Evolutionary conservation across 2,888 invertebrate genomes (phyloP), one percentile per base, ranked within the genome.

Genomic region (Odontocerum albicorne): DNA sequence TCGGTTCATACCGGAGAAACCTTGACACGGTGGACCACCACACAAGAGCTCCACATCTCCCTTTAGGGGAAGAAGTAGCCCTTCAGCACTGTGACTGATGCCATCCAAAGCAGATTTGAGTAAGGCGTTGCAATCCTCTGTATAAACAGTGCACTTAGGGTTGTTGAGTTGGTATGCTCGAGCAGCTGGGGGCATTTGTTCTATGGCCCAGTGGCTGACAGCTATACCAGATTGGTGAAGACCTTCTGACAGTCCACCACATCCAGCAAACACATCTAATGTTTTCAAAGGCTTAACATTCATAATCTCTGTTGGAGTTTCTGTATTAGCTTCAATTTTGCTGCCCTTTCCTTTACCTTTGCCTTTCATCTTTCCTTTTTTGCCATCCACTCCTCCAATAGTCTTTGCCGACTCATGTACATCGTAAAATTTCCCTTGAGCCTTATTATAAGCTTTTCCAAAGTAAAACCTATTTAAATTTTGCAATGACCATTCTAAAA

Each of bases 11-110:
- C 90, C 90, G 39, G 90, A 90, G 72, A 92, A 93, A 2, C 92
- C 92, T 71, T 93, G 92, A 67, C 92, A 93, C 0, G 92, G 92
- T 1, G 92, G 92, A 1, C 92, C 92, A 7, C 92, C 93, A 66
- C 90, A 89, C 21, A 93, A 70, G 55, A 93, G 70, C 65, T 93
- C 91, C 1, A 93, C 91, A 57, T 92, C 88, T 0, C 91, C 91
- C 66, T 84, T 87, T 67, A 77, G 72, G 0, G 92, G 92, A 35
- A 92, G 71, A 7, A 73, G 73, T 61, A 81, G 73, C 0, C 81
- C 82, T 13, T 72, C 72, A 2, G 67, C 67, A 51, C 79, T 77
- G 57, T 74, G 77, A 16, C 70, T 68, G 4, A 77, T 73, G 1
- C 83, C 84, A n/a, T 83, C 72, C 73, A 92, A 84, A 1, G 84